Conservation (phyloP, 2,888 invertebrate genomes). For the Troglohyphantes excavatus region DNA sequence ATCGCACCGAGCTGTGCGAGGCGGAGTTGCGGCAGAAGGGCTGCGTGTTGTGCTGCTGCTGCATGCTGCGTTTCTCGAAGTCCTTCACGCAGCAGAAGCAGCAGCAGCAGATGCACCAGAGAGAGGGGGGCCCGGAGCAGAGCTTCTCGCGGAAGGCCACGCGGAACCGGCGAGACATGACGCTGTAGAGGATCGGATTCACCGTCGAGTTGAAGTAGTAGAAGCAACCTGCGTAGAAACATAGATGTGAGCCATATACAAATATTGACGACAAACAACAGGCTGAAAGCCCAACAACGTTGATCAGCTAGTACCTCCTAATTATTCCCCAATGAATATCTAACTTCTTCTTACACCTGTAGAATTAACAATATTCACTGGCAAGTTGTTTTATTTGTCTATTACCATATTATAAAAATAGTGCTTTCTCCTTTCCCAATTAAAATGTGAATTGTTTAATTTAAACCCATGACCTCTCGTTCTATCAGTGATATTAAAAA, state of each 20-base stretch:
- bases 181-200: conserved; percentile 80
- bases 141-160: conserved; percentile 80
- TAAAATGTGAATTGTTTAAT: too few species aligned
- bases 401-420: too few species aligned
- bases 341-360: too few species aligned
- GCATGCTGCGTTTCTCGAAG: conserved; percentile 70
- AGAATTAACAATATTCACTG: too few species aligned
- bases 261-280: not conserved
- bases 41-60: not conserved
- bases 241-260: too few species aligned
- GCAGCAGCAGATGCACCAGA: conserved; percentile 78
- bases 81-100: conserved; percentile 76
- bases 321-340: too few species aligned
- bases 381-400: too few species aligned
- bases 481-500: too few species aligned
- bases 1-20: conserved; percentile 75
- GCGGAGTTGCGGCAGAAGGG: conserved; percentile 72
- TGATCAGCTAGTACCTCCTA: too few species aligned
- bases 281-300: too few species aligned
- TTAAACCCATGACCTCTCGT: too few species aligned
- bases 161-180: conserved; percentile 81
- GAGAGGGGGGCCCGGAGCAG: conserved; percentile 64
- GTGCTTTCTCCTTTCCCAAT: too few species aligned
- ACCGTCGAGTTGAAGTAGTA: conserved; percentile 81
- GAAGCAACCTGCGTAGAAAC: conserved; percentile 80